Percentiles rank a stretch among this genome's conserved stretches.
Evolutionary conservation across 2,888 invertebrate genomes (phyloP).

Genomic region (Apamea epomidion): DNA sequence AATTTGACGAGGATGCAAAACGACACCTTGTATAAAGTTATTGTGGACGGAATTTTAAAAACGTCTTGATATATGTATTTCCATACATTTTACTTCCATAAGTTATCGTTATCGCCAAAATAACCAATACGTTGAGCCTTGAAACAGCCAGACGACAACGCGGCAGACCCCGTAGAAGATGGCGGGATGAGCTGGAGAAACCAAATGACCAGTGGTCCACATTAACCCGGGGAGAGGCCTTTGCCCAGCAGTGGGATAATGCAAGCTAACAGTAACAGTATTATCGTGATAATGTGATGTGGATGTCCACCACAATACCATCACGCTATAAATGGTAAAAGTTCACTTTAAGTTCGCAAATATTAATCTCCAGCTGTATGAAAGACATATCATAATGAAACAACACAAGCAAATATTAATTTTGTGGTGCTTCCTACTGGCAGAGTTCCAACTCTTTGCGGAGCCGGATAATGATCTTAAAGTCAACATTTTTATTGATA

Average conservation of each 20-base stretch:
- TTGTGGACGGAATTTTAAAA: neutral
- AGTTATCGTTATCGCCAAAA: too few species aligned
- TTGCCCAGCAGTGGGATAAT: neutral
- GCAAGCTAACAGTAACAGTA: neutral
- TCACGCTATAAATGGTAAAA: neutral
- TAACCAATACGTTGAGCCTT: neutral
- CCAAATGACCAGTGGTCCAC: neutral
- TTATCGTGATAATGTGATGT: neutral
- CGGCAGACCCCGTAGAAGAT: neutral
- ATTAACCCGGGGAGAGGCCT: neutral
- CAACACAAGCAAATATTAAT: constrained; percentile 66
- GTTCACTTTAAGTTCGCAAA: neutral
- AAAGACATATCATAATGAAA: constrained; percentile 43
- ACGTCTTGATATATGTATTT: neutral
- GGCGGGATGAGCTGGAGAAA: neutral
- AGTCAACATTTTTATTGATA: constrained; percentile 38
- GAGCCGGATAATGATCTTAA: constrained; percentile 45
- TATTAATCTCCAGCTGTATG: constrained; percentile 26
- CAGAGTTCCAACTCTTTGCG: constrained; percentile 56
- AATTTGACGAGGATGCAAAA: too few species aligned
- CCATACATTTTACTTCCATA: neutral
- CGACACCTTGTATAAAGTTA: neutral
- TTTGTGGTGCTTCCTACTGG: constrained; percentile 61
- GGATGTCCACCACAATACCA: neutral
- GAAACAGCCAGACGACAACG: neutral